These are phyloP conservation scores for Trogon surrucura DNA, from an alignment of 2,113 vertebrate genomes.

Conservation along the genomic window DNA sequence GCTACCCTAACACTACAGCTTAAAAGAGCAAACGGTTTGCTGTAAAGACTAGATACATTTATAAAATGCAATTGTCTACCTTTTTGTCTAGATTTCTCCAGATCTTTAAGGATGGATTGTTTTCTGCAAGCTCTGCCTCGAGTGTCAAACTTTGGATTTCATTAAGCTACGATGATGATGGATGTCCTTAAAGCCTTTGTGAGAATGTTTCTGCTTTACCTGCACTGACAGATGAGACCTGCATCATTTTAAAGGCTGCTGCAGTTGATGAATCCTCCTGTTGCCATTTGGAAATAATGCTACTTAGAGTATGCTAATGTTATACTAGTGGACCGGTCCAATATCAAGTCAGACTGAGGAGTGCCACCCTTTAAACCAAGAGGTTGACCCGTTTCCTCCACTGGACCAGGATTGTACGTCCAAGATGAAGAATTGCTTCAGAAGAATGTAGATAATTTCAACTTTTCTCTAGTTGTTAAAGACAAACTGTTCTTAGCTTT, in stretches of 20 bases:
- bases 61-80: neutral
- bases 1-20: neutral
- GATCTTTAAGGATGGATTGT: slow-evolving; percentile 16
- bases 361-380: neutral
- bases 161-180: neutral
- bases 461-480: neutral
- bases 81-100: slow-evolving; percentile 21
- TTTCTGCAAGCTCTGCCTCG: slow-evolving; percentile 40
- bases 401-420: neutral
- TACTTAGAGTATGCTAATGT: neutral
- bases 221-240: neutral
- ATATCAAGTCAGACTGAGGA: neutral
- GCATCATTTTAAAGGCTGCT: neutral
- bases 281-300: neutral
- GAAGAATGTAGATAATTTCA: slow-evolving; percentile 15
- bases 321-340: neutral
- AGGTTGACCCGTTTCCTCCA: neutral
- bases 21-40: neutral
- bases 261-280: neutral
- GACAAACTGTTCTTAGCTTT: neutral
- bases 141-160: neutral
- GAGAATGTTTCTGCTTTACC: neutral
- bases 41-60: neutral
- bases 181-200: slow-evolving; percentile 17
- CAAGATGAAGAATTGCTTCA: neutral